Conservation (phyloP, 2,888 invertebrate genomes). For the Branchipolynoe longqiensis region DNA sequence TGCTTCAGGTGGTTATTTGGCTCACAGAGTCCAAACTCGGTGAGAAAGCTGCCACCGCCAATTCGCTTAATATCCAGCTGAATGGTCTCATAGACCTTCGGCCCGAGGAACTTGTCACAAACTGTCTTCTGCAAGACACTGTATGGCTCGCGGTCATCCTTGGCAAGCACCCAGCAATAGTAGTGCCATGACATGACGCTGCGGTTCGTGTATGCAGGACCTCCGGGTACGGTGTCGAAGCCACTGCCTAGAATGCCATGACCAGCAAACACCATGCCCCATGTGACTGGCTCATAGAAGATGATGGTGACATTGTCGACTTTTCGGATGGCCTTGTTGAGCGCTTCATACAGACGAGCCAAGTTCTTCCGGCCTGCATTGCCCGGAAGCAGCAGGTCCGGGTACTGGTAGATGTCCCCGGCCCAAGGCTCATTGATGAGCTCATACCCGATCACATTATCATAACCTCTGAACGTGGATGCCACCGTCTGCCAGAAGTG, state of each 20-base stretch:
- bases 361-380: conserved; percentile 71
- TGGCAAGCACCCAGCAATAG: conserved; percentile 72
- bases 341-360: conserved; percentile 69
- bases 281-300: conserved; percentile 77
- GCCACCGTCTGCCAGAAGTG: conserved; percentile 72
- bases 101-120: conserved; percentile 70
- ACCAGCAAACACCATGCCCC: conserved; percentile 70
- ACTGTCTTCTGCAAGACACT: conserved; percentile 63
- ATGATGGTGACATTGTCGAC: conserved; percentile 71
- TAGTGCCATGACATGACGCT: conserved; percentile 73
- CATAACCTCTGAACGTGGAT: conserved; percentile 63
- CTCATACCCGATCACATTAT: conserved; percentile 73
- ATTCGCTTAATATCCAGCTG: conserved; percentile 63
- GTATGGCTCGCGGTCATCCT: conserved; percentile 57
- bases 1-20: conserved; percentile 66
- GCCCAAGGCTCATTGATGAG: conserved; percentile 76
- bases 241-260: conserved; percentile 68
- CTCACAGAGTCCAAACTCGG: conserved; percentile 74
- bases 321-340: conserved; percentile 68
- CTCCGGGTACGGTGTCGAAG: conserved; percentile 72
- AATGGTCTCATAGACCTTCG: conserved; percentile 65
- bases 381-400: conserved; percentile 71
- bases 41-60: conserved; percentile 72
- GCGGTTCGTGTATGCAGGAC: conserved; percentile 63
- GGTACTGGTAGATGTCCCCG: conserved; percentile 71